A percentile compares a stretch with the other conserved stretches of the same genome.
Evolutionary conservation across 2,888 invertebrate species (phyloP).

Genomic region (Plutella xylostella): DNA sequence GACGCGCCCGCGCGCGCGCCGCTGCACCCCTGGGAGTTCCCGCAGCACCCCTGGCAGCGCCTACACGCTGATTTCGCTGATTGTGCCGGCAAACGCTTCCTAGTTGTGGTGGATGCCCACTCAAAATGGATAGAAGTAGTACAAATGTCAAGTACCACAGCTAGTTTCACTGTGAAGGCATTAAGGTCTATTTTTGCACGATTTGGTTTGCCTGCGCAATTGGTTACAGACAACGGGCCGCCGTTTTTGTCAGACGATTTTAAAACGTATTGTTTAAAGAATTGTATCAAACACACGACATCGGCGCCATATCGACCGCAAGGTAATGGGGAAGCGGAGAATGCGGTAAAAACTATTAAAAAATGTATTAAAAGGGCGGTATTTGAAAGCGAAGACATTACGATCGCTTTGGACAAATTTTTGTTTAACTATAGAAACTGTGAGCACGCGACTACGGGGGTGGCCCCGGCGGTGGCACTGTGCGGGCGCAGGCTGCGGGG

Average conservation of each 20-base stretch:
- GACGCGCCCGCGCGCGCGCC: background rate
- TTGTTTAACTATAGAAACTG: background rate
- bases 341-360: background rate
- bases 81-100: background rate
- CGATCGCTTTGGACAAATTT: background rate
- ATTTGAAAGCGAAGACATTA: background rate
- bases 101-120: background rate
- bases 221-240: background rate
- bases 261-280: background rate
- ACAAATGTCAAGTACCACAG: background rate
- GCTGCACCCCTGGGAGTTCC: background rate
- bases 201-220: background rate
- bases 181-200: background rate
- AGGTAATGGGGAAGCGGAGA: background rate
- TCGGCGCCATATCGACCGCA: background rate
- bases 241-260: background rate
- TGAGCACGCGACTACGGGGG: background rate
- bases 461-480: background rate
- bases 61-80: background rate
- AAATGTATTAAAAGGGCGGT: background rate
- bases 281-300: background rate
- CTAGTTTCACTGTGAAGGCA: background rate
- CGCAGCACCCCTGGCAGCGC: background rate
- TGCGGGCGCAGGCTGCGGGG: background rate
- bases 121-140: background rate